These are phyloP conservation scores for Chamaea fasciata DNA, from an alignment of 2,113 vertebrate species.

Conservation along the genomic window DNA sequence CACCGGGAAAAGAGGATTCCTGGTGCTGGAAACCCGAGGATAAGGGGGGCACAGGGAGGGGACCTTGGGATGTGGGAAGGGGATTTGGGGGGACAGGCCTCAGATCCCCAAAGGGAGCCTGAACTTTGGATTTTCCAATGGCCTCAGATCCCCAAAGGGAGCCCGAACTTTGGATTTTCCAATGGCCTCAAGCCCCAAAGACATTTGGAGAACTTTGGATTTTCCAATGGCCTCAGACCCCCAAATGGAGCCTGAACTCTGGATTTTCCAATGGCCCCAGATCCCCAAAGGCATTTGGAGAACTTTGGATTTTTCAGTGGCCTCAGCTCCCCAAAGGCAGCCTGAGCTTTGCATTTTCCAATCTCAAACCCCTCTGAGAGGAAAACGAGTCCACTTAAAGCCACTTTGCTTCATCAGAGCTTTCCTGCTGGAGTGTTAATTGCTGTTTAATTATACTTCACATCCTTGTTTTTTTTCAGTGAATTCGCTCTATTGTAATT, in stretches of 20 bases:
- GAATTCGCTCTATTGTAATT: neutral
- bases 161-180: neutral
- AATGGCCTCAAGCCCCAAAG: neutral
- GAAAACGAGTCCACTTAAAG: neutral
- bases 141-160: neutral
- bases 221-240: neutral
- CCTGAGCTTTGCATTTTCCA: neutral
- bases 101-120: neutral
- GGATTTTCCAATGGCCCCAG: too few relatives aligned
- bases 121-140: neutral
- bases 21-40: neutral
- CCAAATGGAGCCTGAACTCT: neutral
- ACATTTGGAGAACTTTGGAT: neutral
- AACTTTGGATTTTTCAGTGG: neutral
- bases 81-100: neutral
- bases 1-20: neutral
- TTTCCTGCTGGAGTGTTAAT: neutral
- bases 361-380: neutral
- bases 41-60: fast-evolving
- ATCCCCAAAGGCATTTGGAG: too few relatives aligned
- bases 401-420: neutral
- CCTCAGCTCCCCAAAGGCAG: neutral
- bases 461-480: neutral
- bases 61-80: fast-evolving
- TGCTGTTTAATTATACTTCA: neutral